phyloP scores from a whole-genome alignment of 1,140 invertebrate genomes.

The Eumaeus atala region DNA sequence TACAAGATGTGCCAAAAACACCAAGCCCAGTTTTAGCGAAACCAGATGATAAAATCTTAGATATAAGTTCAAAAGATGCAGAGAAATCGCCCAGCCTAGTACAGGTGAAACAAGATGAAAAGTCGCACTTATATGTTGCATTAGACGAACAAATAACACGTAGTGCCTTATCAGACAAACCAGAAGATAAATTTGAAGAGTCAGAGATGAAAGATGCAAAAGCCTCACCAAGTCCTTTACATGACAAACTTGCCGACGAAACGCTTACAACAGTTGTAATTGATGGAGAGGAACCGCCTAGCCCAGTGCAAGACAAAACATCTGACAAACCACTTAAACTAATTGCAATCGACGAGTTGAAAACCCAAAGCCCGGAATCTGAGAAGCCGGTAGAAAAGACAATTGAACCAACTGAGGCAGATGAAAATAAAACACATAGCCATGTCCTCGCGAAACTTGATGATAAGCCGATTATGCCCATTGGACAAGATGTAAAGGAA shows the following conservation, averaged over 20 bases:
- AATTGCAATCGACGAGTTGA: no score
- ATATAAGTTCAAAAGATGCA: constrained; percentile 3
- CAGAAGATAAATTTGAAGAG: no score
- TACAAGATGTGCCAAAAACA: no score
- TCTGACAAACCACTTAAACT: constrained; percentile 16
- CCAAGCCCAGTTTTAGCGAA: not conserved
- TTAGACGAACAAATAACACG: not conserved
- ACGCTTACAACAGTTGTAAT: not conserved
- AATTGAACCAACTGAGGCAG: no score
- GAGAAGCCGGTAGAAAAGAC: no score
- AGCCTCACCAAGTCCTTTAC: constrained; percentile 10
- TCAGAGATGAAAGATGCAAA: not conserved
- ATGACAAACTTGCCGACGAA: not conserved
- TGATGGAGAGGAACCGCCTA: constrained; percentile 15
- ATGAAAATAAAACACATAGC: no score
- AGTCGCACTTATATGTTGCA: not conserved
- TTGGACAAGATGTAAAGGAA: constrained; percentile 7
- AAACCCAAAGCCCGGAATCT: no score
- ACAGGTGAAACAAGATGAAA: not conserved
- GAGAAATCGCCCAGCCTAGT: not conserved
- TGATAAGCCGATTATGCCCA: no score
- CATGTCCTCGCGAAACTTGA: no score
- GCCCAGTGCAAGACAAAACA: constrained; percentile 14
- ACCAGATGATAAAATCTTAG: not conserved
- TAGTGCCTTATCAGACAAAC: not conserved